A percentile compares a stretch with the other conserved stretches of the same genome.
phyloP scores from a whole-genome alignment of 2,888 invertebrate species.

The Nephrotoma appendiculata region DNA sequence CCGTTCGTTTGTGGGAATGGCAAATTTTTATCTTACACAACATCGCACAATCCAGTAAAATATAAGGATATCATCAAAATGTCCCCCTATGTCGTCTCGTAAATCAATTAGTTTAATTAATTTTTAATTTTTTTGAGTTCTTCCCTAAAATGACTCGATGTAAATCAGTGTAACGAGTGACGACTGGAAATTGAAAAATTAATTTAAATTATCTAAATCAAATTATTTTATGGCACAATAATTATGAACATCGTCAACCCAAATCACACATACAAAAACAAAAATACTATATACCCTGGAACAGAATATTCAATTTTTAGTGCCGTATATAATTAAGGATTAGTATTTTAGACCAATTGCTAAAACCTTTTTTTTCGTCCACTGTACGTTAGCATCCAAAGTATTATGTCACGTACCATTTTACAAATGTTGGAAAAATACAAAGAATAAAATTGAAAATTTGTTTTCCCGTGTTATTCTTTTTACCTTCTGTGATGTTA shows the following conservation, averaged over 20 bases:
- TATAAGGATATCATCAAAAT: no score
- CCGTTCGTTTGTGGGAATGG: no score
- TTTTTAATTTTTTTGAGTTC: not conserved
- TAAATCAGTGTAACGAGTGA: not conserved
- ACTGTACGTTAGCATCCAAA: no score
- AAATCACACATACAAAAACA: not conserved
- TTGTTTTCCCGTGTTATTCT: not conserved
- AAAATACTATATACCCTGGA: no score
- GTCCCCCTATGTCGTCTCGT: not conserved
- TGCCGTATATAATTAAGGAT: no score
- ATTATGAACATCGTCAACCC: not conserved
- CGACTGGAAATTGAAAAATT: not conserved
- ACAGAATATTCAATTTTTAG: no score
- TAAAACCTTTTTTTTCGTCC: no score
- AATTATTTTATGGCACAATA: not conserved
- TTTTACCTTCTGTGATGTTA: conserved; percentile 9
- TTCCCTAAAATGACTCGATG: not conserved
- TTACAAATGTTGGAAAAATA: not conserved
- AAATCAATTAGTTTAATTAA: not conserved
- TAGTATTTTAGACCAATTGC: no score
- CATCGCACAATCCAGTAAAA: no score
- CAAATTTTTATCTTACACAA: no score
- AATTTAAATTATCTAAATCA: not conserved
- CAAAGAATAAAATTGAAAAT: not conserved
- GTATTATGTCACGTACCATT: not conserved